Evolutionary conservation across 1,140 invertebrate genomes (phyloP), one percentile per base, ranked within the genome.

Genomic region (Eulimnadia texana): DNA sequence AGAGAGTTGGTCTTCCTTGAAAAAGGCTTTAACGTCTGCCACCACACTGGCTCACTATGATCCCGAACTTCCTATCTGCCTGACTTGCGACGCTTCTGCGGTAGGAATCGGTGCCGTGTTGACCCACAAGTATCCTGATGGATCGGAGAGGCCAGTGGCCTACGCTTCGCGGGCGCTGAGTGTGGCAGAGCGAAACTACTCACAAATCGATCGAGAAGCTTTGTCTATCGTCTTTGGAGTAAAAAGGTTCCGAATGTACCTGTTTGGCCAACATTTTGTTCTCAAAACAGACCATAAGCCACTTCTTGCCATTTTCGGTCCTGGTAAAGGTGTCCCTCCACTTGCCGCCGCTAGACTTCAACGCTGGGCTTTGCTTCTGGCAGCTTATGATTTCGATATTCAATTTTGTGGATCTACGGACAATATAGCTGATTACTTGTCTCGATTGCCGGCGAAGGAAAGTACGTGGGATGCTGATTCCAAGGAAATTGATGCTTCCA

Each of bases 51-150:
- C 66, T n/a, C 74, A 73, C 58, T 75, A 68, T 61, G 66, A 75
- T 50, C 69, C 70, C n/a, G 64, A 72, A 67, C 70, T 73, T 69
- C 75, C 77, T 70, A 68, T 79, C 68, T 69, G 76, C 67, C 68
- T 80, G 6, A 66, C 71, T 6, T 70, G 66, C 10, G 76, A 78
- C 65, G 72, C 71, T 20, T 71, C 66, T 23, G 65, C 69, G 2
- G 67, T 66, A 50, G 75, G 73, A 0, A 24, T 78, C 3, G 74
- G 74, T 19, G 75, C 73, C 1, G 73, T 80, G 1, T 28, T 80
- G 10, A 64, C 67, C 19, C 76, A 78, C 54, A 55, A 58, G 1
- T 66, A 66, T 50, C 13, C 58, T 13, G 68, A 75, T 64, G 73
- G 69, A 1, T 20, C 23, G 3, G 74, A 78, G 64, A 66, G 68